phyloP scores from a whole-genome alignment of 2,888 invertebrate genomes.

The Noctua janthe region DNA sequence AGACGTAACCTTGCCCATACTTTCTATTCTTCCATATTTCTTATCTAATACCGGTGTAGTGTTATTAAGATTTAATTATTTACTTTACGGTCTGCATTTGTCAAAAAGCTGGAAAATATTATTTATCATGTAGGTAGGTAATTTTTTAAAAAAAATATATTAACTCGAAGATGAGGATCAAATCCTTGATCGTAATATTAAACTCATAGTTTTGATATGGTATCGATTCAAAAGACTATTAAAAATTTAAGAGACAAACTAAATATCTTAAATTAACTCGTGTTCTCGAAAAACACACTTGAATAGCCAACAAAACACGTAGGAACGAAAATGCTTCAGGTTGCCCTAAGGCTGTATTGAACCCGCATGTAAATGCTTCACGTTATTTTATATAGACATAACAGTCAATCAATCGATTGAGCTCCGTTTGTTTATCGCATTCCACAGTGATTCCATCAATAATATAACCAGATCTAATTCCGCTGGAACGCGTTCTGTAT shows the following conservation, averaged over 20 bases:
- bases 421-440: conserved; percentile 50
- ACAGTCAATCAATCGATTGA: conserved; percentile 24
- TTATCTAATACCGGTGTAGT: conserved; percentile 27
- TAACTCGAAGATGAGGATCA: not conserved
- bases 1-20: conserved; percentile 68
- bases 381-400: conserved; percentile 18
- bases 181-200: not conserved
- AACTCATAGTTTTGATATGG: not conserved
- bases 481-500: conserved; percentile 66
- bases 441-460: conserved; percentile 57
- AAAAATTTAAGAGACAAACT: not conserved
- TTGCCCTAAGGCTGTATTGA: conserved; percentile 15
- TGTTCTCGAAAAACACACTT: not conserved
- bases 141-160: not conserved
- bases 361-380: not conserved
- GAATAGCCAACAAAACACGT: not conserved
- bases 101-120: not conserved
- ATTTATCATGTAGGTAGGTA: not conserved
- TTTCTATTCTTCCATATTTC: conserved; percentile 68
- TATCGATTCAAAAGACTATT: not conserved
- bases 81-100: not conserved
- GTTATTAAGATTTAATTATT: conserved; percentile 1
- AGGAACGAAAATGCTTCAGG: conserved; percentile 1
- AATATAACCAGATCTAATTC: conserved; percentile 68
- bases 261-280: not conserved